These are phyloP conservation scores for Dromaius novaehollandiae DNA, from an alignment of 2,113 vertebrate species.

Conservation along the genomic window DNA sequence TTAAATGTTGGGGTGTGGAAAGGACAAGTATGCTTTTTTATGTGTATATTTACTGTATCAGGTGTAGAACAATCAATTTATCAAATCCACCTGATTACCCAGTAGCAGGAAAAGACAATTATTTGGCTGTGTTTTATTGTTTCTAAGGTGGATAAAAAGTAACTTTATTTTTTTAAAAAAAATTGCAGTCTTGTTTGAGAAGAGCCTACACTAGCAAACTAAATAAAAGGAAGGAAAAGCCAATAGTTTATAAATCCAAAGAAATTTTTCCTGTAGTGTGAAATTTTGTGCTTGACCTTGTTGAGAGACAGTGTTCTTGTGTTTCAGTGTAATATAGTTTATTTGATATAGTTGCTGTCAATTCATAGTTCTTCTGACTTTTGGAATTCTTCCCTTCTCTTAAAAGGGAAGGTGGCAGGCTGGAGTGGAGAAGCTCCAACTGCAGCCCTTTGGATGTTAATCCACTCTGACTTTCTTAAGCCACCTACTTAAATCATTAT, in stretches of 20 bases:
- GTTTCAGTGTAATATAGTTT: background rate
- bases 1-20: slow-evolving; percentile 28
- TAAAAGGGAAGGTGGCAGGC: slow-evolving; percentile 32
- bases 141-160: background rate
- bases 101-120: background rate
- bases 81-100: slow-evolving; percentile 22
- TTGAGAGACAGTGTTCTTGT: background rate
- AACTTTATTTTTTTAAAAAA: background rate
- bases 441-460: slow-evolving; percentile 49
- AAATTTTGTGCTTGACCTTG: background rate
- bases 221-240: background rate
- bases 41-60: background rate
- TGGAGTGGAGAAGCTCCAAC: slow-evolving; percentile 34
- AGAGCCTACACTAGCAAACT: background rate
- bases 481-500: slow-evolving; percentile 68
- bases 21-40: background rate
- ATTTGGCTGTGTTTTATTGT: background rate
- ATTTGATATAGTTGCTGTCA: background rate
- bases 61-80: slow-evolving; percentile 26
- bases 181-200: background rate
- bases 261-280: background rate
- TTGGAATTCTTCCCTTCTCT: slow-evolving; percentile 5
- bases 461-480: slow-evolving; percentile 60
- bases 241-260: background rate
- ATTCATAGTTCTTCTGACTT: slow-evolving; percentile 3